Conservation (phyloP, 2,888 invertebrate genomes). For the Atherix ibis region DNA sequence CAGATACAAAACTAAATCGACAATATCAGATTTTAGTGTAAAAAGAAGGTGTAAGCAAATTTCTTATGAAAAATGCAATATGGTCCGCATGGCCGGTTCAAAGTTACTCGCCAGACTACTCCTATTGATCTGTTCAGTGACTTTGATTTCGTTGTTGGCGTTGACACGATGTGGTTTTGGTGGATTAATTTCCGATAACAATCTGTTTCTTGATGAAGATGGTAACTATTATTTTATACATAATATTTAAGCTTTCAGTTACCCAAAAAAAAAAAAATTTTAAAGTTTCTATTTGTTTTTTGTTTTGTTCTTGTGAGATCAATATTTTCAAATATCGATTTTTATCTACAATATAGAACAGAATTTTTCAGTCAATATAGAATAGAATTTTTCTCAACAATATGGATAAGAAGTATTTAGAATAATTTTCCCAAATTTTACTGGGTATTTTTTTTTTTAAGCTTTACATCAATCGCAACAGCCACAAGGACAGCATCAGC, state of each 20-base stretch:
- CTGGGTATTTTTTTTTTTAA: no score
- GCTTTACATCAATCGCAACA: constrained; percentile 9
- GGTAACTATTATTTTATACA: constrained; percentile 9
- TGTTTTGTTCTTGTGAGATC: neutral
- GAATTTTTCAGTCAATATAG: no score
- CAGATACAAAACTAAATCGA: no score
- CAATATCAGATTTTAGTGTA: no score
- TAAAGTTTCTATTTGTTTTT: no score
- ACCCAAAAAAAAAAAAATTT: neutral
- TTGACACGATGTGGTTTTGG: constrained; percentile 28
- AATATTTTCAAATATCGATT: neutral
- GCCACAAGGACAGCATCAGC: constrained; percentile 11
- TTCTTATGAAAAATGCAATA: constrained; percentile 10
- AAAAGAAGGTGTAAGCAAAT: no score
- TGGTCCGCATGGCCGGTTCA: constrained; percentile 23
- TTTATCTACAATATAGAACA: no score
- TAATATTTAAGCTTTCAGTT: neutral
- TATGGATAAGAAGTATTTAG: constrained; percentile 8
- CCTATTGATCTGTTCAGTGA: constrained; percentile 25
- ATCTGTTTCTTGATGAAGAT: constrained; percentile 14
- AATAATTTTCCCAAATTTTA: constrained; percentile 9
- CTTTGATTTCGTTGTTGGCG: constrained; percentile 23
- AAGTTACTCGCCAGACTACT: constrained; percentile 25
- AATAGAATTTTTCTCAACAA: neutral
- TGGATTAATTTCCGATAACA: constrained; percentile 19